Evolutionary conservation across 2,888 invertebrate genomes (phyloP).

Genomic region (Autographa pulchrina): DNA sequence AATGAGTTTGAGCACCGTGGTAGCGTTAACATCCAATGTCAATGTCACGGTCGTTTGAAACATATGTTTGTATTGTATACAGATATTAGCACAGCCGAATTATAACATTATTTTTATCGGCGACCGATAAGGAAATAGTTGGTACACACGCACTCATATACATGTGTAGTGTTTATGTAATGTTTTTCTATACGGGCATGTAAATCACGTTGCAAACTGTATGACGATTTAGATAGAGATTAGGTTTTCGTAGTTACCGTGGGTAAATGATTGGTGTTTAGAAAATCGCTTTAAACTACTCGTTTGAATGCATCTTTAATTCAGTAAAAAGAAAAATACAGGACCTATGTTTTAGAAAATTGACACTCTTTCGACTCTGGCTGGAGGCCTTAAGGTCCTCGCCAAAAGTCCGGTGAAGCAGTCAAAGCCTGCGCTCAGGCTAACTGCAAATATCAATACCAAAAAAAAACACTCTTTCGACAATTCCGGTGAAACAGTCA

Average conservation of each 20-base stretch:
- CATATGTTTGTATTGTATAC: constrained; percentile 46
- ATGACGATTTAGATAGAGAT: constrained; percentile 20
- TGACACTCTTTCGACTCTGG: no score
- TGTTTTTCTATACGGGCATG: constrained; percentile 26
- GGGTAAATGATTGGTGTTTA: background rate
- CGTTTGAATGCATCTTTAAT: no score
- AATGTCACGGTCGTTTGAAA: constrained; percentile 68
- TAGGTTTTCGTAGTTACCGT: constrained; percentile 12
- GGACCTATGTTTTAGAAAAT: no score
- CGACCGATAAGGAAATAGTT: constrained; percentile 49
- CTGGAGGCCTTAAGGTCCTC: no score
- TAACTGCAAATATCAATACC: no score
- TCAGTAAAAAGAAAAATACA: no score
- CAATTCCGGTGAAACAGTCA: no score
- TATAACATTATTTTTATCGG: constrained; percentile 49
- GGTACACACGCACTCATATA: constrained; percentile 19
- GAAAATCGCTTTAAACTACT: background rate
- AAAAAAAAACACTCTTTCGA: no score
- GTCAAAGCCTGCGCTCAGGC: no score
- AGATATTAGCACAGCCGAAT: constrained; percentile 53
- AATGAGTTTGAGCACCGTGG: constrained; percentile 51
- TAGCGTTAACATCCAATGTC: constrained; percentile 61
- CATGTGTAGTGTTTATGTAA: constrained; percentile 41
- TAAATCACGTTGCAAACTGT: constrained; percentile 41
- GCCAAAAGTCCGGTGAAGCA: no score